Percentiles rank a stretch among this genome's conserved stretches.
Evolutionary conservation across 2,797 vertebrate species (phyloP).

Genomic region (Rhinophrynus dorsalis): DNA sequence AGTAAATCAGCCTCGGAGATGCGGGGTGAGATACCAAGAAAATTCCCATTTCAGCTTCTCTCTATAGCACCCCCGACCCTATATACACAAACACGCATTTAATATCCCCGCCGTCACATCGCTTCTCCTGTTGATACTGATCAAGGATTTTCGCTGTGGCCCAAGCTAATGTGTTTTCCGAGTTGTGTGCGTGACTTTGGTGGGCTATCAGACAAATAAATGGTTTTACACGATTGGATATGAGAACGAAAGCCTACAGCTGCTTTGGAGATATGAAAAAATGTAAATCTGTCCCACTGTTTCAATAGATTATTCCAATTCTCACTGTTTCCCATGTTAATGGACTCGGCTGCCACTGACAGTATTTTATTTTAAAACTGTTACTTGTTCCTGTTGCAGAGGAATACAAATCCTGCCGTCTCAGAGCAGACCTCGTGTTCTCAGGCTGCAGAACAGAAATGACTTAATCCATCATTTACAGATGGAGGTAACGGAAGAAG

Average conservation of each 20-base stretch:
- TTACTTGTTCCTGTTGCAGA: slow-evolving; percentile 15
- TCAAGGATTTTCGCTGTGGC: slow-evolving; percentile 34
- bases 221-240: slow-evolving; percentile 46
- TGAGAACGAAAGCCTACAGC: slow-evolving; percentile 25
- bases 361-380: slow-evolving; percentile 41
- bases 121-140: slow-evolving; percentile 38
- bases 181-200: slow-evolving; percentile 33
- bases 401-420: slow-evolving; percentile 35
- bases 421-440: slow-evolving; percentile 39
- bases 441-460: slow-evolving; percentile 39
- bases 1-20: no score
- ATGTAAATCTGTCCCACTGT: slow-evolving; percentile 47
- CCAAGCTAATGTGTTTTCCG: slow-evolving; percentile 34
- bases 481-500: slow-evolving; percentile 1
- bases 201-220: slow-evolving; percentile 46
- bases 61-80: slow-evolving; percentile 23
- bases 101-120: slow-evolving; percentile 31
- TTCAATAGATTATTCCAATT: slow-evolving; percentile 44
- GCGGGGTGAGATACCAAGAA: slow-evolving; percentile 17
- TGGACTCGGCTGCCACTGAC: slow-evolving; percentile 29
- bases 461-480: slow-evolving; percentile 44
- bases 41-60: slow-evolving; percentile 28
- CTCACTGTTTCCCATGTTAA: slow-evolving; percentile 41
- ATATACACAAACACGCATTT: slow-evolving; percentile 12
- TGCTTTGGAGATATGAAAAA: slow-evolving; percentile 40